Percentiles rank a stretch among this genome's conserved stretches.
These are phyloP conservation scores for Callopanchax toddi DNA, from an alignment of 2,113 vertebrate genomes.

Conservation along the genomic window DNA sequence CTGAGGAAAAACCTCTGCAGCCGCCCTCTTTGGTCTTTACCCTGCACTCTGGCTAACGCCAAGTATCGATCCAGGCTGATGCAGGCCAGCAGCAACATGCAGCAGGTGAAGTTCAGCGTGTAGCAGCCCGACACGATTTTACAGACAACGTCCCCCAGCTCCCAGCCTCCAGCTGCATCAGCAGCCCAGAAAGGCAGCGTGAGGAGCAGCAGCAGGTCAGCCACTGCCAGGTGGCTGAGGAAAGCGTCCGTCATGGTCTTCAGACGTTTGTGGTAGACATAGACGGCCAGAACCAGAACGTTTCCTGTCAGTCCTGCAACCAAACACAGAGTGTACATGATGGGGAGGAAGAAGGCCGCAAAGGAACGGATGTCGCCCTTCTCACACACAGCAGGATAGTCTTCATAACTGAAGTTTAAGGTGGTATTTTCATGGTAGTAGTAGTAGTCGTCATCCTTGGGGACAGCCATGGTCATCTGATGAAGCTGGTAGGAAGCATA, in stretches of 20 bases:
- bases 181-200: constrained; percentile 93
- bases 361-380: constrained; percentile 88
- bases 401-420: constrained; percentile 81
- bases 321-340: constrained; percentile 83
- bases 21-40: constrained; percentile 4
- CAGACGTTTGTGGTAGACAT: constrained; percentile 85
- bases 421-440: constrained; percentile 77
- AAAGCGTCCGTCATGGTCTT: constrained; percentile 87
- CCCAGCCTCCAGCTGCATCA: constrained; percentile 86
- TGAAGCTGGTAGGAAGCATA: constrained; percentile 24
- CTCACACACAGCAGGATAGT: constrained; percentile 84
- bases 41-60: constrained; percentile 62
- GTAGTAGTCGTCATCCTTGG: constrained; percentile 74
- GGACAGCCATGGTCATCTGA: constrained; percentile 59
- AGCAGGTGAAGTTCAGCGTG: constrained; percentile 89
- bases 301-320: constrained; percentile 88
- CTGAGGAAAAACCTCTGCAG: constrained; percentile 49
- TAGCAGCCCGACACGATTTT: constrained; percentile 87
- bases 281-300: constrained; percentile 84
- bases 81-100: constrained; percentile 92
- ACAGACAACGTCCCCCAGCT: constrained; percentile 83
- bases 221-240: constrained; percentile 88
- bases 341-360: constrained; percentile 84
- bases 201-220: constrained; percentile 88
- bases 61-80: constrained; percentile 90